These are phyloP conservation scores for Sipunculus nudus DNA, from an alignment of 2,888 invertebrate genomes.

Conservation along the genomic window DNA sequence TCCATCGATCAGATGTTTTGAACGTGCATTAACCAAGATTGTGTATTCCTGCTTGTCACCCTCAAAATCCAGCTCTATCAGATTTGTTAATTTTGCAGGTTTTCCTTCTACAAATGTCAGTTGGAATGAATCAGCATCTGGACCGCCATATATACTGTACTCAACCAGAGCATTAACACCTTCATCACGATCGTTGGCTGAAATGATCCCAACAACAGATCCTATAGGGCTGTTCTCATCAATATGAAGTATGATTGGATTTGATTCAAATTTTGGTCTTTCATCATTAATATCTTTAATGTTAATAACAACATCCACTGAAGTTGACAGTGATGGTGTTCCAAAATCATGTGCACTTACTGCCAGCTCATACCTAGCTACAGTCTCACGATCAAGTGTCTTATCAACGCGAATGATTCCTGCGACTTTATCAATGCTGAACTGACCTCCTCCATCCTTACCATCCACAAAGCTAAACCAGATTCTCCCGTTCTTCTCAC, in stretches of 20 bases:
- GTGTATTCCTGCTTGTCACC: slow-evolving; percentile 86
- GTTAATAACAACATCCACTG: slow-evolving; percentile 78
- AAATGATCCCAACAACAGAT: slow-evolving; percentile 88
- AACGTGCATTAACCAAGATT: slow-evolving; percentile 89
- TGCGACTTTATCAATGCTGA: slow-evolving; percentile 89
- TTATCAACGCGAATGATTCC: slow-evolving; percentile 91
- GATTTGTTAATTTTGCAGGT: slow-evolving; percentile 84
- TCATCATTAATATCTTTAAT: slow-evolving; percentile 97
- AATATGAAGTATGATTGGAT: slow-evolving; percentile 87
- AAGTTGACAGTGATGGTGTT: slow-evolving; percentile 71
- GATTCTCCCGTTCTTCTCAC: slow-evolving; percentile 86
- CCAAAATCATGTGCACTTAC: slow-evolving; percentile 92
- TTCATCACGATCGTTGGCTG: slow-evolving; percentile 91
- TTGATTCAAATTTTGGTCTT: slow-evolving; percentile 86
- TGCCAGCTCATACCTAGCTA: slow-evolving; percentile 83
- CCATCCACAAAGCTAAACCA: slow-evolving; percentile 72
- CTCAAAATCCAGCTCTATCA: slow-evolving; percentile 94
- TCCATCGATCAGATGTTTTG: slow-evolving; percentile 87
- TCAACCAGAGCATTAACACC: slow-evolving; percentile 92
- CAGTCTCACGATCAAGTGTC: slow-evolving; percentile 89
- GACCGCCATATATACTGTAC: slow-evolving; percentile 89
- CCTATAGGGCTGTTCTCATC: slow-evolving; percentile 97
- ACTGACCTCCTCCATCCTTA: slow-evolving; percentile 82
- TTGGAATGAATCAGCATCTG: slow-evolving; percentile 85
- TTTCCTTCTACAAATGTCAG: slow-evolving; percentile 73